Evolutionary conservation across 2,888 invertebrate species (phyloP).

Genomic region (Drosophila demipolita): DNA sequence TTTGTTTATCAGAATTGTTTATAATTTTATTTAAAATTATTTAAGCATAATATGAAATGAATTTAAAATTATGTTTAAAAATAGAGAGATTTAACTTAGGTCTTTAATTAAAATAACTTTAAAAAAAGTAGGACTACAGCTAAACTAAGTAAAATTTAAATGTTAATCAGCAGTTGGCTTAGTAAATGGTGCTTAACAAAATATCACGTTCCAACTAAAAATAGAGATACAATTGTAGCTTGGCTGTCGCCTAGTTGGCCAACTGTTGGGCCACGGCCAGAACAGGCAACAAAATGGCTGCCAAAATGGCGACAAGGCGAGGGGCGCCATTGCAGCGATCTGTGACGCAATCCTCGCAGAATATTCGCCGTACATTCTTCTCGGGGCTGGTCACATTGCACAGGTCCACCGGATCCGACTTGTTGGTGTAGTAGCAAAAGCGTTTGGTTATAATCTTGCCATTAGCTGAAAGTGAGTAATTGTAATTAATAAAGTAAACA

Average conservation of each 20-base stretch:
- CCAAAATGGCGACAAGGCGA: slow-evolving; percentile 47
- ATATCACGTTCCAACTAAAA: slow-evolving; percentile 79
- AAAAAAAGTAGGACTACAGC: slow-evolving; percentile 29
- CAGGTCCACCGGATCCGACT: slow-evolving; percentile 80
- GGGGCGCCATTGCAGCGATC: slow-evolving; percentile 80
- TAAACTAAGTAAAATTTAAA: slow-evolving; percentile 55
- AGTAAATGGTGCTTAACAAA: slow-evolving; percentile 62
- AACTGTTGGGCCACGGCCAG: slow-evolving; percentile 53
- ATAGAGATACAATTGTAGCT: slow-evolving; percentile 36
- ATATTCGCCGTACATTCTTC: slow-evolving; percentile 78
- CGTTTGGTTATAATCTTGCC: slow-evolving; percentile 81
- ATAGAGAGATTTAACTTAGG: slow-evolving; percentile 16
- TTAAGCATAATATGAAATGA: slow-evolving; percentile 36
- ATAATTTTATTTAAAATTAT: slow-evolving; percentile 25
- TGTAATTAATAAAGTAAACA: not conserved
- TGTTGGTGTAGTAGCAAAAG: slow-evolving; percentile 84
- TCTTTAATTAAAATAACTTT: slow-evolving; percentile 23
- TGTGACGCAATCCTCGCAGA: slow-evolving; percentile 81
- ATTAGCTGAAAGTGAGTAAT: slow-evolving; percentile 58
- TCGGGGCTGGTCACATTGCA: slow-evolving; percentile 79
- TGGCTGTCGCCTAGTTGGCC: slow-evolving; percentile 47
- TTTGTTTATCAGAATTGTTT: slow-evolving; percentile 14
- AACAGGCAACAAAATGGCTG: slow-evolving; percentile 56
- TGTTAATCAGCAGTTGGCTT: slow-evolving; percentile 60
- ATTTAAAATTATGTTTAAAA: slow-evolving; percentile 24